Percentiles rank a stretch among this genome's conserved stretches.
phyloP scores from a whole-genome alignment of 1,140 invertebrate genomes.

The Gonioctena quinquepunctata region DNA sequence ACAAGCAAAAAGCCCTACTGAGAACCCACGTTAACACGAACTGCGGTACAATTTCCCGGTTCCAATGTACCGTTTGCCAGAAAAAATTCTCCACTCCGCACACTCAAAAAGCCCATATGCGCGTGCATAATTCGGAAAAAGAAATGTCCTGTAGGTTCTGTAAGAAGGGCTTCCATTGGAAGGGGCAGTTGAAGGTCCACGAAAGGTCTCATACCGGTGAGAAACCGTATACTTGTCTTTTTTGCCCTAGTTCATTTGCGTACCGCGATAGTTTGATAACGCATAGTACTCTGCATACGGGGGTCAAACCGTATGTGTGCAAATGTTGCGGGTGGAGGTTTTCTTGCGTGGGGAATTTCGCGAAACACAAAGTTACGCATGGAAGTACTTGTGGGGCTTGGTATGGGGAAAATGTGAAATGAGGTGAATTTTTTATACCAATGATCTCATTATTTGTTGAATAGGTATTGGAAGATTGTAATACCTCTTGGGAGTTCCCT shows the following conservation, averaged over 20 bases:
- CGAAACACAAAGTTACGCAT: slow-evolving; percentile 55
- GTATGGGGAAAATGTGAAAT: neutral
- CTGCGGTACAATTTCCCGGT: slow-evolving; percentile 51
- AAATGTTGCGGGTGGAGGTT: slow-evolving; percentile 43
- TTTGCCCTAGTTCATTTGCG: slow-evolving; percentile 54
- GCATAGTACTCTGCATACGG: slow-evolving; percentile 46
- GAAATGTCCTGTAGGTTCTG: slow-evolving; percentile 55
- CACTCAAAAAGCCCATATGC: slow-evolving; percentile 53
- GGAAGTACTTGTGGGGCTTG: slow-evolving; percentile 54
- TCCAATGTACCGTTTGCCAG: slow-evolving; percentile 45
- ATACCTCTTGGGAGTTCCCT: too few species aligned
- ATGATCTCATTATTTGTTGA: too few species aligned
- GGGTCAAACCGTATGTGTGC: slow-evolving; percentile 49
- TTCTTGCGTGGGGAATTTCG: slow-evolving; percentile 55
- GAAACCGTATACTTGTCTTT: slow-evolving; percentile 63
- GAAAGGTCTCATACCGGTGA: slow-evolving; percentile 68
- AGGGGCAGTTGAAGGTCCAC: slow-evolving; percentile 74
- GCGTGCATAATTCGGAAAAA: slow-evolving; percentile 52
- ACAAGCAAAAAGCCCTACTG: slow-evolving; percentile 52
- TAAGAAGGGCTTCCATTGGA: slow-evolving; percentile 55
- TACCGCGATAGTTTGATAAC: slow-evolving; percentile 48
- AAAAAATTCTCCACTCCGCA: slow-evolving; percentile 31
- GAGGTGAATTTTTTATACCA: neutral
- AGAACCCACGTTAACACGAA: slow-evolving; percentile 54
- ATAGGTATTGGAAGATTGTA: too few species aligned